Evolutionary conservation across 2,797 vertebrate genomes (phyloP), one percentile per base, ranked within the genome.

Genomic region (Lacerta viridis): DNA sequence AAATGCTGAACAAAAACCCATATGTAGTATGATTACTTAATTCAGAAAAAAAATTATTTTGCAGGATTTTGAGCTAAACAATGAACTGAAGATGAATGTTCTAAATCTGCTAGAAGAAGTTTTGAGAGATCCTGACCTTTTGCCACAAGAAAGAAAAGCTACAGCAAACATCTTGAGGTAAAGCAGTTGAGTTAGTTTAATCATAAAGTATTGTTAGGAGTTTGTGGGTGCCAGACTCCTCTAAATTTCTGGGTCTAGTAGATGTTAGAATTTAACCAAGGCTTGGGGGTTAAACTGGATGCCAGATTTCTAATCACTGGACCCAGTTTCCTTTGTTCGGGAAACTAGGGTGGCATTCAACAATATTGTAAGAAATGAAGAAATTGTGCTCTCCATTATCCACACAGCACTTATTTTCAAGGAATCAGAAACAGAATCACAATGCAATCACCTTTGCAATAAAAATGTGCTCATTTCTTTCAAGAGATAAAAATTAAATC

Each of bases 91-190:
- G 96, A 98, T 98, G 97, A 98, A 98, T 0, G 98, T 99, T 89
- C 96, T 99, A 85, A 98, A 98, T 94, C 97, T 99, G 89, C 96
- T 99, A 89, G 99, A 99, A 96, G 99, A 99, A 95, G 98, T 99
- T 93, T 96, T 99, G 88, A 97, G 98, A 96, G 99, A 99, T 91
- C 99, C 98, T n/a, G 99, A 99, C 91, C 98, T 99, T 80, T 97
- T 99, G 89, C 98, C 98, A 83, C 99, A 99, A 95, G 99, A 99
- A 97, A 98, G 98, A 86, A 99, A 99, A 97, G 99, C 99, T 90
- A 98, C 98, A 2, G 98, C 98, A 18, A 99, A 99, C 93, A 99
- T 99, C 94, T 92, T 99, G 91, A 99, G 98, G 99, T 98, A 95
- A 96, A 87, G 64, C 55, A 0, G 0, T 80, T 25, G 41, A 20